These are phyloP conservation scores for Hydraecia micacea DNA, from an alignment of 2,888 invertebrate genomes.

Conservation along the genomic window DNA sequence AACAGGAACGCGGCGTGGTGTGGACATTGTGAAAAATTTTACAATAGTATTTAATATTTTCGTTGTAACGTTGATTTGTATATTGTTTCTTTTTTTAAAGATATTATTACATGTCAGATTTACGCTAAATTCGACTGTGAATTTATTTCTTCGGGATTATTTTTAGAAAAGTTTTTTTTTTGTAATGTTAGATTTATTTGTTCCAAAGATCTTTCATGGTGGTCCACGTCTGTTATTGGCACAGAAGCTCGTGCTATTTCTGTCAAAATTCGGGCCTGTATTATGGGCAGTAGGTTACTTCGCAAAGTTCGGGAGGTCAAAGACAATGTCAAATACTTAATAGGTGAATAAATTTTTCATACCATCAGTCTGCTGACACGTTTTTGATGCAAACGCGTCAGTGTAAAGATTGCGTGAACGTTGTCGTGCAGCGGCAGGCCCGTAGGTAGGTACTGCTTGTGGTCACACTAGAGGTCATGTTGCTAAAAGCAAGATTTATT, in stretches of 20 bases:
- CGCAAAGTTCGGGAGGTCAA: not conserved
- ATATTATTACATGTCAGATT: slow-evolving; percentile 40
- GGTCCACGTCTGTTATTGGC: slow-evolving; percentile 32
- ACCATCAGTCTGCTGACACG: not conserved
- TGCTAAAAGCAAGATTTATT: slow-evolving; percentile 50
- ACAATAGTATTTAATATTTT: slow-evolving; percentile 36
- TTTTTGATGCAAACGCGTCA: not conserved
- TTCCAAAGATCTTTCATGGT: slow-evolving; percentile 53
- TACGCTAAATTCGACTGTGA: slow-evolving; percentile 21
- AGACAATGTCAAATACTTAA: slow-evolving; percentile 1
- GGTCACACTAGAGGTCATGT: slow-evolving; percentile 60
- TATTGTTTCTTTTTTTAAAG: slow-evolving; percentile 36
- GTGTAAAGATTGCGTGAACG: not conserved
- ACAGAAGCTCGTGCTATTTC: slow-evolving; percentile 28
- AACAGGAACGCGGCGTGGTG: slow-evolving; percentile 34
- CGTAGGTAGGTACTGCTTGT: slow-evolving; percentile 29
- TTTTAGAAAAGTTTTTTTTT: not conserved
- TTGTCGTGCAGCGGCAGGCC: slow-evolving; percentile 16
- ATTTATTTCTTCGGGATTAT: slow-evolving; percentile 22
- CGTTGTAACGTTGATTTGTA: slow-evolving; percentile 42
- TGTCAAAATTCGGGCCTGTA: slow-evolving; percentile 35
- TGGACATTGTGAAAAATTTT: slow-evolving; percentile 49
- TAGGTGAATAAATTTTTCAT: not conserved
- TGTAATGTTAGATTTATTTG: not conserved
- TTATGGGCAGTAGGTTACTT: not conserved